Conservation (phyloP, 2,888 invertebrate species). For the Masnerella sp. region DNA sequence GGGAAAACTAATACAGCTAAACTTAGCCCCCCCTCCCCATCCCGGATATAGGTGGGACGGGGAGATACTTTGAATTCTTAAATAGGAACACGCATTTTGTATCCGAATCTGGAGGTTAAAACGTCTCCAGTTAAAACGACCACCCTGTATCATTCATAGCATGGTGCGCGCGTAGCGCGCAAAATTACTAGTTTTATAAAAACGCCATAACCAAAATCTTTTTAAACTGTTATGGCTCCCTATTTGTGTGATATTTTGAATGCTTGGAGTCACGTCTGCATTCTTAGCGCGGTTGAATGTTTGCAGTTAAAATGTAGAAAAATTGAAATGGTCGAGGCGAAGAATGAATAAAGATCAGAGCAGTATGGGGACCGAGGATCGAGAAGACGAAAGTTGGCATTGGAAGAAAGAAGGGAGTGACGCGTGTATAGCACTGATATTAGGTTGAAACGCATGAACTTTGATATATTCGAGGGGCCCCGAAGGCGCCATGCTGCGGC, state of each 20-base stretch:
- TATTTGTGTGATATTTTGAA: conserved; percentile 17
- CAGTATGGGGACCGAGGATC: conserved; percentile 49
- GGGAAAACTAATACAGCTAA: too few species aligned
- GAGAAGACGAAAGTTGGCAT: conserved; percentile 68
- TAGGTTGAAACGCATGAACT: conserved; percentile 77
- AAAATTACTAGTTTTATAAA: neutral
- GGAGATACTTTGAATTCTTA: too few species aligned
- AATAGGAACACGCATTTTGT: too few species aligned
- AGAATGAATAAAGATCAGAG: conserved; percentile 76
- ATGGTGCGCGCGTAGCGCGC: too few species aligned
- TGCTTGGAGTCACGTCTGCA: conserved; percentile 53
- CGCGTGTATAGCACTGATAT: conserved; percentile 73
- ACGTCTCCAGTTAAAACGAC: too few species aligned
- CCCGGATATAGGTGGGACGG: too few species aligned
- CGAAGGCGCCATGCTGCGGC: conserved; percentile 74
- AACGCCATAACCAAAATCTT: neutral
- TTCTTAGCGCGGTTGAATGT: conserved; percentile 61
- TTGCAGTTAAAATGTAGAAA: conserved; percentile 73
- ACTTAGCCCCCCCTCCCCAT: too few species aligned
- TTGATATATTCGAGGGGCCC: conserved; percentile 74
- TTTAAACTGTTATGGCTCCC: conserved; percentile 9
- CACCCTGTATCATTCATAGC: too few species aligned
- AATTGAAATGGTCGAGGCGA: conserved; percentile 75
- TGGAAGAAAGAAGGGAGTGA: conserved; percentile 55
- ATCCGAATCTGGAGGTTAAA: too few species aligned